Conservation (phyloP, 2,113 vertebrate genomes). For the Sisor rabdophorus region DNA sequence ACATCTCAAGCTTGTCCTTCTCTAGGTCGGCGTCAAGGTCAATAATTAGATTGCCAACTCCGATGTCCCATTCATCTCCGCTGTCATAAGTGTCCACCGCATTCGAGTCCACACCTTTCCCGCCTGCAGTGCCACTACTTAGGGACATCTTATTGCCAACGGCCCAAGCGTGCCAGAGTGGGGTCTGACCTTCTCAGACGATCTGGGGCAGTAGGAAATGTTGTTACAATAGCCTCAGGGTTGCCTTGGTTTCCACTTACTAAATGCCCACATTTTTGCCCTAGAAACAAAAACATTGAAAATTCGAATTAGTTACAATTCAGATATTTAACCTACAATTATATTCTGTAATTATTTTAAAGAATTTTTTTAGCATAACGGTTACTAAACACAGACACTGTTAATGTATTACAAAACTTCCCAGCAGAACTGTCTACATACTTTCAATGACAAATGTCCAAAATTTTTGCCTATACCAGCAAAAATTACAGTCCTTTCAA, state of each 20-base stretch:
- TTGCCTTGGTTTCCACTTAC: constrained; percentile 78
- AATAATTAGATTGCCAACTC: constrained; percentile 99
- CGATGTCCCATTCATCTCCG: constrained; percentile 99
- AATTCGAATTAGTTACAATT: not conserved
- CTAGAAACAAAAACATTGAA: constrained; percentile 60
- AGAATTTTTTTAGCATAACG: no score
- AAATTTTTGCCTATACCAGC: not conserved
- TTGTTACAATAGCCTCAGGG: constrained; percentile 75
- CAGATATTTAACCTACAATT: not conserved
- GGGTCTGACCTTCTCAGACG: constrained; percentile 71
- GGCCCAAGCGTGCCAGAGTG: constrained; percentile 77
- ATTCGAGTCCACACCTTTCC: constrained; percentile 99
- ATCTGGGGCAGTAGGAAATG: constrained; percentile 62
- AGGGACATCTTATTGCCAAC: constrained; percentile 99
- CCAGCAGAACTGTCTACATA: not conserved
- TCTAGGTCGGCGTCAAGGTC: constrained; percentile 99
- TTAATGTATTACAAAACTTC: not conserved
- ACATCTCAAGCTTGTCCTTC: constrained; percentile 99
- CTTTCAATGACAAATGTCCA: not conserved
- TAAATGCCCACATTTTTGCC: constrained; percentile 85
- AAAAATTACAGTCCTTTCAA: not conserved
- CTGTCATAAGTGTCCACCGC: constrained; percentile 99
- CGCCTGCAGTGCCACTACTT: constrained; percentile 99
- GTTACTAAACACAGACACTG: not conserved
- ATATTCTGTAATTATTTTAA: no score